These are phyloP conservation scores for Labeo calbasu DNA, from an alignment of 2,797 vertebrate genomes.

Conservation along the genomic window DNA sequence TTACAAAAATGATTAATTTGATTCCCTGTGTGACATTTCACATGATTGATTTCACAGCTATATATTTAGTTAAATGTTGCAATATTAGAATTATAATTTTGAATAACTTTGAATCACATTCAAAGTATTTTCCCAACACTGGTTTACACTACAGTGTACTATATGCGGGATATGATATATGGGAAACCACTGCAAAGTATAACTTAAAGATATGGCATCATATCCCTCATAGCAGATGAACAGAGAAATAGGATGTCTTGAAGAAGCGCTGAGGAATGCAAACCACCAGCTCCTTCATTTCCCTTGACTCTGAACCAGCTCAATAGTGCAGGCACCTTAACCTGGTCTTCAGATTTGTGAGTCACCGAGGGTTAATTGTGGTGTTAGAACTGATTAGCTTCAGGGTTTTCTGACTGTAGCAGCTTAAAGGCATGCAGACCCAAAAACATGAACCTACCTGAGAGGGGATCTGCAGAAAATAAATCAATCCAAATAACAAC, in stretches of 20 bases:
- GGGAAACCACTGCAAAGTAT: neutral
- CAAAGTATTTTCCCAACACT: neutral
- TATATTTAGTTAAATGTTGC: neutral
- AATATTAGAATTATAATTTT: neutral
- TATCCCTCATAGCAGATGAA: neutral
- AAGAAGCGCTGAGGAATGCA: constrained; percentile 9
- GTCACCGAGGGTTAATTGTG: constrained; percentile 16
- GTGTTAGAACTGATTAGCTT: constrained; percentile 56
- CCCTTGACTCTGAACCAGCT: constrained; percentile 9
- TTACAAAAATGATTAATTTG: neutral
- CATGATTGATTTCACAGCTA: neutral
- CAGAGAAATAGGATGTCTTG: constrained; percentile 23
- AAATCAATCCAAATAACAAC: constrained; percentile 58
- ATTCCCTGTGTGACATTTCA: neutral
- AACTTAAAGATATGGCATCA: neutral
- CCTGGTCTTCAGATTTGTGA: neutral
- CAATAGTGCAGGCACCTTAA: constrained; percentile 1
- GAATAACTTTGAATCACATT: neutral
- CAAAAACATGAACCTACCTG: constrained; percentile 68
- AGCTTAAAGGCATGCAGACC: constrained; percentile 42
- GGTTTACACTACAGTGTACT: neutral
- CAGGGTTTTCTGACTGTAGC: constrained; percentile 58
- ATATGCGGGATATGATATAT: neutral
- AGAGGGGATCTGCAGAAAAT: constrained; percentile 70
- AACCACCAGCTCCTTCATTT: constrained; percentile 19